Evolutionary conservation across 2,888 invertebrate genomes (phyloP).

Genomic region (Phoenoteleia sp.): DNA sequence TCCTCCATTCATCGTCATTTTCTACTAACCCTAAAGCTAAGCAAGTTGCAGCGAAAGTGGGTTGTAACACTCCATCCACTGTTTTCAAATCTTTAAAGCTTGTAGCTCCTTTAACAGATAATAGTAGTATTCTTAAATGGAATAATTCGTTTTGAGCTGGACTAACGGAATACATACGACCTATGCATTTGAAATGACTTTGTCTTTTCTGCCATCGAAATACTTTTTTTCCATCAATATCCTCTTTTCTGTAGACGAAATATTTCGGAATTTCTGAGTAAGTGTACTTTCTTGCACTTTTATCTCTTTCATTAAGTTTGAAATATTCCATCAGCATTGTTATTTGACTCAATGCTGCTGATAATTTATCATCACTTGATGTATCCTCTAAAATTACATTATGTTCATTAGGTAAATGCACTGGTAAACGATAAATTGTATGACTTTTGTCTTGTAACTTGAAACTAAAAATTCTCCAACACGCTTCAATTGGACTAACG

Average conservation of each 20-base stretch:
- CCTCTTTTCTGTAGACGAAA: background rate
- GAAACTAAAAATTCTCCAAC: background rate
- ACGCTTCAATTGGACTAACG: background rate
- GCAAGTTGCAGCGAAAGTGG: background rate
- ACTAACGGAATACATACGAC: background rate
- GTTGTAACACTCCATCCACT: background rate
- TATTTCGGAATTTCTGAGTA: conserved; percentile 14
- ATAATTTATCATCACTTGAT: background rate
- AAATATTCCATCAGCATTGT: conserved; percentile 13
- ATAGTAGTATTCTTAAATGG: background rate
- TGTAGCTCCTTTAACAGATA: background rate
- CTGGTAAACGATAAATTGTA: conserved; percentile 72
- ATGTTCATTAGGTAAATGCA: conserved; percentile 81
- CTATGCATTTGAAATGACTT: background rate
- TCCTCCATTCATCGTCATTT: background rate
- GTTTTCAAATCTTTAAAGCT: conserved; percentile 1
- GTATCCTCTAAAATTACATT: conserved; percentile 20
- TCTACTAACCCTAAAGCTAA: conserved; percentile 1
- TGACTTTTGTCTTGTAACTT: conserved; percentile 26
- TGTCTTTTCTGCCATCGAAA: background rate
- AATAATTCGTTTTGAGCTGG: background rate
- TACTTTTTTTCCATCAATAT: background rate
- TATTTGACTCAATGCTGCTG: background rate
- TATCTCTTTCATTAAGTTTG: conserved; percentile 8
- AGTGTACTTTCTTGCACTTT: background rate